These are phyloP conservation scores for Electrophaes corylata DNA, from an alignment of 2,888 invertebrate genomes.

Conservation along the genomic window DNA sequence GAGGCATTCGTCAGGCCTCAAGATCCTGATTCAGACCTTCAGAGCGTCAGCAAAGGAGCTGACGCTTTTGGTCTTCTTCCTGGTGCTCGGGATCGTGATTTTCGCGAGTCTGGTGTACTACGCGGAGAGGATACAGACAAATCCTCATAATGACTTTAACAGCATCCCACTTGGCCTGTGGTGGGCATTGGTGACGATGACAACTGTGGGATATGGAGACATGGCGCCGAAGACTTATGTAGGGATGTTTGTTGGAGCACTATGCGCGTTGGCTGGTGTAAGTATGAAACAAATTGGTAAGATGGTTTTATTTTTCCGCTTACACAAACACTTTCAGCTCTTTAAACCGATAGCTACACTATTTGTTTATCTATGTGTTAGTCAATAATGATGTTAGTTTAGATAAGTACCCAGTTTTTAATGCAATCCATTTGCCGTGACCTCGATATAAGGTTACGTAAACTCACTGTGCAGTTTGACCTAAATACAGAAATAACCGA, in stretches of 20 bases:
- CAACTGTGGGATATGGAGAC: conserved; percentile 98
- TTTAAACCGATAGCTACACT: not conserved
- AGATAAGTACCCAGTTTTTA: not conserved
- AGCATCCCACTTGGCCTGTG: conserved; percentile 98
- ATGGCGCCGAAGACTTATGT: conserved; percentile 99
- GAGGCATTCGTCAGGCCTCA: conserved; percentile 97
- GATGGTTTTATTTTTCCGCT: not conserved
- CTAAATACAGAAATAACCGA: conserved; percentile 22
- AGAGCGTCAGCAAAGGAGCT: conserved; percentile 98
- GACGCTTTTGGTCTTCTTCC: conserved; percentile 97
- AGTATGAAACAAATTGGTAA: conserved; percentile 50
- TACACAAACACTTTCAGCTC: not conserved
- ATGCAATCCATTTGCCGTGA: not conserved
- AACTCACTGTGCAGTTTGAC: conserved; percentile 6
- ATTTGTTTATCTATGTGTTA: not conserved
- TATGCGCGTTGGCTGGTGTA: conserved; percentile 99
- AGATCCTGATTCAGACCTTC: conserved; percentile 99
- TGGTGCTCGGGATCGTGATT: conserved; percentile 98
- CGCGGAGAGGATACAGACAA: conserved; percentile 97
- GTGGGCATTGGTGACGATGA: conserved; percentile 99
- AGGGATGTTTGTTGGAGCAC: conserved; percentile 99
- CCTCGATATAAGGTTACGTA: not conserved
- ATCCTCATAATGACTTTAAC: conserved; percentile 98
- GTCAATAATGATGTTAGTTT: not conserved
- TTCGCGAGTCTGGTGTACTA: conserved; percentile 99